Evolutionary conservation across 2,113 vertebrate species (phyloP).

Genomic region (Petroica traversi): DNA sequence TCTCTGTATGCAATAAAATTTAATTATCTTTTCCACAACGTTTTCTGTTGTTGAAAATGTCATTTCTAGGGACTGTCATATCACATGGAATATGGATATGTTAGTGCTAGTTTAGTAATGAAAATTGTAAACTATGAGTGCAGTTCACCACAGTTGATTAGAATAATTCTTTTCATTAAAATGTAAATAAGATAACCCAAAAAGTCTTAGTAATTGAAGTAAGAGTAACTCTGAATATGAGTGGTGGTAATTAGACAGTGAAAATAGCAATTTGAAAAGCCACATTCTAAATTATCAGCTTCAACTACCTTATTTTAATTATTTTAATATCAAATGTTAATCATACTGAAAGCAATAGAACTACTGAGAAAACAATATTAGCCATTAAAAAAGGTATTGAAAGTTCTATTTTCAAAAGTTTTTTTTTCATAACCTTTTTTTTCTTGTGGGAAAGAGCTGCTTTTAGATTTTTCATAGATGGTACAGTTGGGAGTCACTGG

Average conservation of each 20-base stretch:
- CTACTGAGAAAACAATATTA: background rate
- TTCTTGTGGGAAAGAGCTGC: background rate
- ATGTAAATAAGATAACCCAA: background rate
- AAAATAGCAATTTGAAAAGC: background rate
- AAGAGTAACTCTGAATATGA: background rate
- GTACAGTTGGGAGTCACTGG: background rate
- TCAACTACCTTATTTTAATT: background rate
- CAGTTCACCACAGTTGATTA: background rate
- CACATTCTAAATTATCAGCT: background rate
- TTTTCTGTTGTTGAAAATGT: background rate
- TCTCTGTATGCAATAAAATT: background rate
- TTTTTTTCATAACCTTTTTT: background rate
- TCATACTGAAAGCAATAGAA: background rate
- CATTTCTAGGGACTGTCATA: background rate
- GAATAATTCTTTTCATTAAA: background rate
- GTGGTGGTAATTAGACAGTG: background rate
- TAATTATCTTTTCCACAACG: background rate
- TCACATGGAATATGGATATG: background rate
- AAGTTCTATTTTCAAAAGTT: background rate
- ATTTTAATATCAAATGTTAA: background rate
- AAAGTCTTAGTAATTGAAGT: background rate
- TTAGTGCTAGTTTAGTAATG: background rate
- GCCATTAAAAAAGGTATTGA: background rate
- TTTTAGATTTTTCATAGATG: background rate
- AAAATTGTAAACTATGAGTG: background rate